phyloP scores from a whole-genome alignment of 2,113 vertebrate genomes.

The Boulengeromyrus knoepffleri region DNA sequence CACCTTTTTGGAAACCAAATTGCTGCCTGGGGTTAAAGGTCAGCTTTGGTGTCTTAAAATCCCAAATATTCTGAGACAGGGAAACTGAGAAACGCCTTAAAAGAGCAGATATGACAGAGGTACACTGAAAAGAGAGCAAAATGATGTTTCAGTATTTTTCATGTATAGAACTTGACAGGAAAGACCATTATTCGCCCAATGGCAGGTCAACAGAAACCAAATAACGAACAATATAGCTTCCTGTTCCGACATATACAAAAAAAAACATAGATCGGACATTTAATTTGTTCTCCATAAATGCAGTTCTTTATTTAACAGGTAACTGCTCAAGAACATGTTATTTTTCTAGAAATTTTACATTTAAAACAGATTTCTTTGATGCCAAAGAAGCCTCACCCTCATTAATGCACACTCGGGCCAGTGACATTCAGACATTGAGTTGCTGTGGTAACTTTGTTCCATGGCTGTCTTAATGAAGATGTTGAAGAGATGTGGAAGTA shows the following conservation, averaged over 20 bases:
- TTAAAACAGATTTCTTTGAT: neutral
- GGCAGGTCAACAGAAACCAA: neutral
- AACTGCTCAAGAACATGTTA: neutral
- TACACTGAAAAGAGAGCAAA: neutral
- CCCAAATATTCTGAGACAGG: neutral
- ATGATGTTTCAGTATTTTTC: neutral
- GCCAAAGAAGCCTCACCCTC: neutral
- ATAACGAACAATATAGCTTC: neutral
- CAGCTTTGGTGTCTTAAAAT: neutral
- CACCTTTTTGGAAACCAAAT: neutral
- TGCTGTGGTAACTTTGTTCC: neutral
- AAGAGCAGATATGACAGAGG: neutral
- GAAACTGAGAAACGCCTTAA: neutral
- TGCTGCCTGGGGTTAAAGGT: neutral
- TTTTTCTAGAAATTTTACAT: neutral
- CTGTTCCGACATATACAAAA: neutral
- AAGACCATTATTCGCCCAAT: neutral
- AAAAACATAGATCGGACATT: neutral
- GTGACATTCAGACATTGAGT: neutral
- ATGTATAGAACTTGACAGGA: neutral
- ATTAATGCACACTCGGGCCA: neutral
- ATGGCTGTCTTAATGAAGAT: neutral
- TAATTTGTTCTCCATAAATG: neutral
- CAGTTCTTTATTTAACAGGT: neutral
- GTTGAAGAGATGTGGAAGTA: neutral